A percentile compares a stretch with the other conserved stretches of the same genome.
Evolutionary conservation across 2,113 vertebrate species (phyloP).

Genomic region (Trogon surrucura): DNA sequence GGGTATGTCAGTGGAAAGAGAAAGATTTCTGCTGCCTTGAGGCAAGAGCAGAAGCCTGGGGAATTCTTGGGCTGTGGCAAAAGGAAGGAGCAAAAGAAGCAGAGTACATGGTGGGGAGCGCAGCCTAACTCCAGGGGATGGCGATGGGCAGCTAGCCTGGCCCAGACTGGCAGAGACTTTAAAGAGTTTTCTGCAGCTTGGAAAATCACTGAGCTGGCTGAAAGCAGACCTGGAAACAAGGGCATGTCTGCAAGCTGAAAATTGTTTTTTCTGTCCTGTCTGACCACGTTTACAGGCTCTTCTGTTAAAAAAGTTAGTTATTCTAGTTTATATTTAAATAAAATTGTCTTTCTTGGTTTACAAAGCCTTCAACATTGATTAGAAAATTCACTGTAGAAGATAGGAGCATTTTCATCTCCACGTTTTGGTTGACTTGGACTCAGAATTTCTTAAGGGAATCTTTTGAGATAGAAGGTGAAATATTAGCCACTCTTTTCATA

Average conservation of each 20-base stretch:
- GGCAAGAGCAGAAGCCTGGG: neutral
- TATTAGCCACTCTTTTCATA: neutral
- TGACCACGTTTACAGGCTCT: neutral
- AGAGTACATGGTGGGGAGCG: neutral
- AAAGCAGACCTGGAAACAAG: neutral
- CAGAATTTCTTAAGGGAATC: neutral
- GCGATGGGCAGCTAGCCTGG: rapidly evolving
- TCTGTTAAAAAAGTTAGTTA: neutral
- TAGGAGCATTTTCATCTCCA: neutral
- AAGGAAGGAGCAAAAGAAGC: neutral
- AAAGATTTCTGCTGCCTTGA: neutral
- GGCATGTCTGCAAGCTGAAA: neutral
- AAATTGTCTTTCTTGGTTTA: neutral
- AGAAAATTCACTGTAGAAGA: neutral
- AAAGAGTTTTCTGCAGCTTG: neutral
- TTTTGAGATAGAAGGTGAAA: neutral
- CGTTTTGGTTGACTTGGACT: neutral
- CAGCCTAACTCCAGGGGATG: neutral
- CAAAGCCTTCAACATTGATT: neutral
- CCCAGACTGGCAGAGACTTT: neutral
- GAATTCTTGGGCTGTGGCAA: neutral
- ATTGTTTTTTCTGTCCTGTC: neutral
- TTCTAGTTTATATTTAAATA: neutral
- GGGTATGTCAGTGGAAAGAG: neutral
- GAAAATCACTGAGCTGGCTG: neutral